Percentiles rank a stretch among this genome's conserved stretches.
These are phyloP conservation scores for Galaxias olidus DNA, from an alignment of 2,797 vertebrate species.

Conservation along the genomic window DNA sequence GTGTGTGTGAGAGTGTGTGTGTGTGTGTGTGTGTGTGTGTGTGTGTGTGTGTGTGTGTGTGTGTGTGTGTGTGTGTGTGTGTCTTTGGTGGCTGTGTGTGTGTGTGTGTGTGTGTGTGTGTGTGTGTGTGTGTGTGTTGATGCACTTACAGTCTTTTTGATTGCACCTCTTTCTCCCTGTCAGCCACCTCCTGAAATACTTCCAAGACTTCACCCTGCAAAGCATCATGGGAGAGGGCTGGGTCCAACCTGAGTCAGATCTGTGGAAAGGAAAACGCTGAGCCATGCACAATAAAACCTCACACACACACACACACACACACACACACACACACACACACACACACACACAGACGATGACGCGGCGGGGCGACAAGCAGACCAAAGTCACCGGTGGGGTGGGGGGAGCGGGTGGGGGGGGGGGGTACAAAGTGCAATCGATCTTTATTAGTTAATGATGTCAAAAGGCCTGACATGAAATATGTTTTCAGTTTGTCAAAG, in stretches of 20 bases:
- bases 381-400: conserved; percentile 42
- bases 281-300: conserved; percentile 15
- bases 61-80: not conserved
- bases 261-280: conserved; percentile 70
- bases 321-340: conserved; percentile 18
- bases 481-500: conserved; percentile 60
- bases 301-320: conserved; percentile 10
- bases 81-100: not conserved
- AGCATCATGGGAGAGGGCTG: conserved; percentile 78
- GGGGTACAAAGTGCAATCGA: conserved; percentile 58
- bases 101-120: not conserved
- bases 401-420: no score
- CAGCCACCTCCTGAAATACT: conserved; percentile 75
- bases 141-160: not conserved
- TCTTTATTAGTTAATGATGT: conserved; percentile 65
- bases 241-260: conserved; percentile 71
- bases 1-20: conserved; percentile 7
- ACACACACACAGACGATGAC: conserved; percentile 2
- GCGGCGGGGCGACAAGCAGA: conserved; percentile 27
- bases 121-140: not conserved
- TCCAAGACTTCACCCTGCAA: conserved; percentile 75
- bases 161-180: conserved; percentile 12
- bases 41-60: not conserved
- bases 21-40: conserved; percentile 5
- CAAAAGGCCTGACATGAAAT: conserved; percentile 57